Evolutionary conservation across 2,888 invertebrate species (phyloP).

Genomic region (Julus scanicus): DNA sequence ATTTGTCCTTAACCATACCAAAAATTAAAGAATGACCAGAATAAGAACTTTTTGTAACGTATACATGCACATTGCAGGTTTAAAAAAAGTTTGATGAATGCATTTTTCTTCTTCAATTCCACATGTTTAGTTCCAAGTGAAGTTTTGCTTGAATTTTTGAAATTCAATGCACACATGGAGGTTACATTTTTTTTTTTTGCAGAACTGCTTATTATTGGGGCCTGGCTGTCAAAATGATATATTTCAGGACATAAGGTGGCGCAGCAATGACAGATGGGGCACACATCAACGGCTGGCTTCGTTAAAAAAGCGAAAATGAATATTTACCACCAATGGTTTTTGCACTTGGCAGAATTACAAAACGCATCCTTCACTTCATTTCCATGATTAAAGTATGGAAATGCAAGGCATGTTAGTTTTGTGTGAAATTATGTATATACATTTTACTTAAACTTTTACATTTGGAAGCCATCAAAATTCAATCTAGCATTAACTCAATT

Average conservation of each 20-base stretch:
- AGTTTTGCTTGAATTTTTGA: background rate
- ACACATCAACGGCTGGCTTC: constrained; percentile 17
- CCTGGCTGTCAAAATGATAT: constrained; percentile 28
- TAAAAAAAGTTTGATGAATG: no score
- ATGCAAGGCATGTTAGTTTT: background rate
- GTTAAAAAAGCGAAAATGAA: background rate
- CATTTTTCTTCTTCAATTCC: background rate
- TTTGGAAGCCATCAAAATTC: no score
- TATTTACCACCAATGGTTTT: constrained; percentile 37
- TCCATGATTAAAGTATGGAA: background rate
- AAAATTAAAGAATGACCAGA: no score
- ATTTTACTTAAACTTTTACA: no score
- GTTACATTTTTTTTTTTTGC: background rate
- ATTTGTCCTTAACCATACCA: no score
- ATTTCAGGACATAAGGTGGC: constrained; percentile 39
- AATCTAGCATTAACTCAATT: no score
- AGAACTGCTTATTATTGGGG: constrained; percentile 21
- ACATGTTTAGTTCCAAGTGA: background rate
- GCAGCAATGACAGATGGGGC: constrained; percentile 28
- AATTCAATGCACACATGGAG: background rate
- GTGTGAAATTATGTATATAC: background rate
- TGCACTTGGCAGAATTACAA: constrained; percentile 32
- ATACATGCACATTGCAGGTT: no score
- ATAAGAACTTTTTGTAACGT: no score
- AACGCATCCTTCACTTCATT: background rate